Conservation (phyloP, 2,113 vertebrate genomes). For the Sander lucioperca region DNA sequence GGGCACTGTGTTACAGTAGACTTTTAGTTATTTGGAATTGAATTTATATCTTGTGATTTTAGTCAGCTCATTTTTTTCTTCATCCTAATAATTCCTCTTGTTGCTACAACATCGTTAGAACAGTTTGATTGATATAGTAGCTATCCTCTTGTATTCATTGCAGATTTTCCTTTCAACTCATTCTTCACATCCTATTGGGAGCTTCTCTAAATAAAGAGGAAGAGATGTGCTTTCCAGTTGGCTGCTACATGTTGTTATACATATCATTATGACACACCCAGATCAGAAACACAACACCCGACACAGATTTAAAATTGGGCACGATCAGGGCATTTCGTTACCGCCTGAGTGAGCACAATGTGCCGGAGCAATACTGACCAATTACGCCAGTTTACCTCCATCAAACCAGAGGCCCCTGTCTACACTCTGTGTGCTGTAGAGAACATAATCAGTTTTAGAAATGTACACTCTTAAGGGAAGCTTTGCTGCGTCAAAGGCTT, state of each 20-base stretch:
- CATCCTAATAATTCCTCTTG: neutral
- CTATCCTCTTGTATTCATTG: neutral
- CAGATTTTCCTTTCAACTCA: neutral
- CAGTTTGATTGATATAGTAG: neutral
- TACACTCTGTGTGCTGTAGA: neutral
- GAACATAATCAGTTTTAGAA: neutral
- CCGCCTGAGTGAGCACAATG: neutral
- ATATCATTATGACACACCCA: neutral
- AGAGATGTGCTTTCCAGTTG: neutral
- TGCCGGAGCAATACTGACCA: neutral
- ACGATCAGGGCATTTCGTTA: neutral
- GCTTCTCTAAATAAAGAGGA: neutral
- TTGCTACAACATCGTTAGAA: neutral
- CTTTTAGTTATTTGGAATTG: neutral
- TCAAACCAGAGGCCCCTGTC: neutral
- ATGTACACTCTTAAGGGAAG: neutral
- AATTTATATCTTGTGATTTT: neutral
- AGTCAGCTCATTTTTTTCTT: neutral
- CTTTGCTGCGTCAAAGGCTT: neutral
- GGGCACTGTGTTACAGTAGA: neutral
- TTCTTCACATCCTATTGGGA: neutral
- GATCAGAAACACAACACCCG: neutral
- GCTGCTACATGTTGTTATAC: neutral
- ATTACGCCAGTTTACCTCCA: neutral
- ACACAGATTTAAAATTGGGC: neutral